Percentiles rank a stretch among this genome's conserved stretches.
Conservation (phyloP, 2,113 vertebrate species). For the Strix uralensis region DNA sequence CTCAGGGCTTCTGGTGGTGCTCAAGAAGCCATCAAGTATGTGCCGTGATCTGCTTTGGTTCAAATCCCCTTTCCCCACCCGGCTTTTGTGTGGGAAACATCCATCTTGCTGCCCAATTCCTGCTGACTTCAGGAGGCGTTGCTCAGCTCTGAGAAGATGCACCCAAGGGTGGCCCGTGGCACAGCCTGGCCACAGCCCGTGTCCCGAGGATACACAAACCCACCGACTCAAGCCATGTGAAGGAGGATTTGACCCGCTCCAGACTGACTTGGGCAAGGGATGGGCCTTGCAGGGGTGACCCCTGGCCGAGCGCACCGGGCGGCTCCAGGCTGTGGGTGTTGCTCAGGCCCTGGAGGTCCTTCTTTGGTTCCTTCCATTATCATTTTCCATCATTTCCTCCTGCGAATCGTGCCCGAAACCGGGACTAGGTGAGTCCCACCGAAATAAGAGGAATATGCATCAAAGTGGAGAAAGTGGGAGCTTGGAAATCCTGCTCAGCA, state of each 20-base stretch:
- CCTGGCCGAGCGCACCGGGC: accelerated
- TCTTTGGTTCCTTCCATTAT: neutral
- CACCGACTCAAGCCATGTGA: neutral
- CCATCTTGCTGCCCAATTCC: neutral
- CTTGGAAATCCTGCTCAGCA: neutral
- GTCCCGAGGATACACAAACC: neutral
- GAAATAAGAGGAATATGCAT: accelerated
- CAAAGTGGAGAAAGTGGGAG: neutral
- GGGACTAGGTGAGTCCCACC: neutral
- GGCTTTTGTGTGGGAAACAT: neutral
- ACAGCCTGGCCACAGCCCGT: neutral
- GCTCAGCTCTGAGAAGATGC: neutral
- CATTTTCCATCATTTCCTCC: neutral
- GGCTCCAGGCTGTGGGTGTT: neutral
- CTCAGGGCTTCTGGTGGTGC: neutral
- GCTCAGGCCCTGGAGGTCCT: neutral
- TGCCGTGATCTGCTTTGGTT: neutral
- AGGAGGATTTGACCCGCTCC: neutral
- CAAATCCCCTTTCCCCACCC: accelerated
- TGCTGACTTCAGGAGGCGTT: neutral
- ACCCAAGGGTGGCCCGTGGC: neutral
- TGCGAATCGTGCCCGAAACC: accelerated
- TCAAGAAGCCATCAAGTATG: neutral
- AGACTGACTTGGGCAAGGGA: neutral
- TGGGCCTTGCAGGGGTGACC: accelerated